phyloP scores from a whole-genome alignment of 2,797 vertebrate species.

The Scomberomorus guttatus region DNA sequence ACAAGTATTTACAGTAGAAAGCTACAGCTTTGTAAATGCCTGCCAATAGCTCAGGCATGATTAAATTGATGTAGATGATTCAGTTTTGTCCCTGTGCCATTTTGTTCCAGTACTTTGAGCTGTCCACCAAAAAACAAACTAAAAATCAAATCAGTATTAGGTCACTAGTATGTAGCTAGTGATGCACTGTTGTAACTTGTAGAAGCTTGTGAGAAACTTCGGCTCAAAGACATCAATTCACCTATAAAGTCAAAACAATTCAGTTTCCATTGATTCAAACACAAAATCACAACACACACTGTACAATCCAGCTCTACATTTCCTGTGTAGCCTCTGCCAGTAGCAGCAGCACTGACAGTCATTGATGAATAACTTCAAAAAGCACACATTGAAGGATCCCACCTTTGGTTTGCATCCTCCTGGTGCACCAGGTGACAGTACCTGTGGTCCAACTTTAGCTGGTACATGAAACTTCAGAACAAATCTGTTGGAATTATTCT shows the following conservation, averaged over 20 bases:
- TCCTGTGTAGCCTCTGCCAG: background rate
- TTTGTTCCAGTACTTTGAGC: background rate
- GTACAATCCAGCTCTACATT: background rate
- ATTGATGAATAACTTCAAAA: slow-evolving; percentile 31
- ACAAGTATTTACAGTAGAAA: slow-evolving; percentile 6
- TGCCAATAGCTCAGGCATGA: slow-evolving; percentile 16
- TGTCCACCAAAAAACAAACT: background rate
- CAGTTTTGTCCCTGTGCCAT: background rate
- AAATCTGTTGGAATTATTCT: background rate
- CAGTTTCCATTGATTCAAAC: slow-evolving; percentile 14
- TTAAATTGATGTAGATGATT: slow-evolving; percentile 18
- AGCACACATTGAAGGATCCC: background rate
- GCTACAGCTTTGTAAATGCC: slow-evolving; percentile 1
- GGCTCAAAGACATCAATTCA: background rate
- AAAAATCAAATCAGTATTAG: slow-evolving; percentile 12
- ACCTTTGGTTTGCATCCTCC: too few relatives aligned
- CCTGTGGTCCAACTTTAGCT: too few relatives aligned
- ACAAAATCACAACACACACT: slow-evolving; percentile 19
- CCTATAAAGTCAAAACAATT: slow-evolving; percentile 19
- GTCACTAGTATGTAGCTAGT: slow-evolving; percentile 7
- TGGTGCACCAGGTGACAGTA: too few relatives aligned
- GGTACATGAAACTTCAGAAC: too few relatives aligned
- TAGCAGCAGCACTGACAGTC: slow-evolving; percentile 1
- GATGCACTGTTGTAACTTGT: slow-evolving; percentile 20
- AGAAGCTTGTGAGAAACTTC: background rate